These are phyloP conservation scores for Choristoneura fumiferana DNA, from an alignment of 1,140 invertebrate genomes.

Conservation along the genomic window DNA sequence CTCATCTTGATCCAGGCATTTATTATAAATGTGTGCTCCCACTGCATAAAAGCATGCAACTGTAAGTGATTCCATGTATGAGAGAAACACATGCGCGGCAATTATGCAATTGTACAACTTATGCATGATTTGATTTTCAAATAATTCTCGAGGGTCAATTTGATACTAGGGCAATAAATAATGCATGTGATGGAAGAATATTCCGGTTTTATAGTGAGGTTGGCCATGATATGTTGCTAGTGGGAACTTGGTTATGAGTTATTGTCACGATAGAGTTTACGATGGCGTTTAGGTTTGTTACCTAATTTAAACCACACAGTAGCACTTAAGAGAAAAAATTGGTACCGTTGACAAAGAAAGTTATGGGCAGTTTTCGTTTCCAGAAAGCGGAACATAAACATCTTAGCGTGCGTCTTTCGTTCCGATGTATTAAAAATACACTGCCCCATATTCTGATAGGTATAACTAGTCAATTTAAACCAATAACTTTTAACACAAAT, in stretches of 20 bases:
- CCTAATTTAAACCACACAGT: too few relatives aligned
- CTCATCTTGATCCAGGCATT: not conserved
- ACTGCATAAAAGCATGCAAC: slow-evolving; percentile 5
- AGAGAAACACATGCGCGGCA: slow-evolving; percentile 7
- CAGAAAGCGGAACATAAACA: too few relatives aligned
- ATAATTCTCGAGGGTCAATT: slow-evolving; percentile 7
- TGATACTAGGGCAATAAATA: slow-evolving; percentile 5
- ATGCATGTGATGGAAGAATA: slow-evolving; percentile 10
- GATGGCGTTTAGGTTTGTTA: too few relatives aligned
- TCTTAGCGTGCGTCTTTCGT: too few relatives aligned
- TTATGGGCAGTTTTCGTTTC: too few relatives aligned
- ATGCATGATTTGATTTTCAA: slow-evolving; percentile 18
- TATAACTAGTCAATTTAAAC: not conserved
- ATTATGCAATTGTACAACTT: slow-evolving; percentile 17
- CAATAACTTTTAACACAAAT: not conserved
- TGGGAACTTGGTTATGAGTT: not conserved
- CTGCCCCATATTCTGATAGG: not conserved
- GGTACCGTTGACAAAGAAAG: too few relatives aligned
- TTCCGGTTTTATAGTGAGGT: not conserved
- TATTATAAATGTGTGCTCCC: not conserved
- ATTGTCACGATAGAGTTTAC: too few relatives aligned
- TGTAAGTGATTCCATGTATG: not conserved
- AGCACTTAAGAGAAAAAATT: too few relatives aligned
- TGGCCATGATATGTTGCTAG: not conserved
- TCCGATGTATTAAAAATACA: not conserved